Evolutionary conservation across 2,113 vertebrate genomes (phyloP).

Genomic region (Desmodus rotundus): DNA sequence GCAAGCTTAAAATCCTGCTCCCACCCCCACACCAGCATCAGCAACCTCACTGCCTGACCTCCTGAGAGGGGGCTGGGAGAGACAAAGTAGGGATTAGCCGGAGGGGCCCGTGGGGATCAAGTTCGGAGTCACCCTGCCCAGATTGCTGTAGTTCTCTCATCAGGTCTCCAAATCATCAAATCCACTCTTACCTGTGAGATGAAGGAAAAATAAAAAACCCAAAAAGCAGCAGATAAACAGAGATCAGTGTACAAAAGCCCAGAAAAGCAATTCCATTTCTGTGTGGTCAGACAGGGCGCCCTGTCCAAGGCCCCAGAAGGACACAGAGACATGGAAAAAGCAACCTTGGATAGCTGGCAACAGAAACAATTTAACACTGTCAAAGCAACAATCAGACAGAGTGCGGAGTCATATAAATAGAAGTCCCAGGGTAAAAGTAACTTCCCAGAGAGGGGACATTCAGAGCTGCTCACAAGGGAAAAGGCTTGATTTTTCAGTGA

Average conservation of each 20-base stretch:
- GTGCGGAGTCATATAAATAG: background rate
- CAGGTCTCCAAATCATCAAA: background rate
- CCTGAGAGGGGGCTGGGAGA: background rate
- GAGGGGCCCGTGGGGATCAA: constrained; percentile 41
- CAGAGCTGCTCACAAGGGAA: background rate
- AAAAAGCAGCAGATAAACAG: background rate
- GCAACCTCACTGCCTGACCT: constrained; percentile 42
- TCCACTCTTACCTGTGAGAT: background rate
- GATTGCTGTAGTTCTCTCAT: background rate
- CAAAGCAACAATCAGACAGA: background rate
- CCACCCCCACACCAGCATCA: constrained; percentile 69
- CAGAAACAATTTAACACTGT: background rate
- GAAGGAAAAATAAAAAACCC: background rate
- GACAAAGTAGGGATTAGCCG: constrained; percentile 46
- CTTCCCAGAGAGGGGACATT: background rate
- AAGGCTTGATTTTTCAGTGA: background rate
- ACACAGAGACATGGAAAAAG: background rate
- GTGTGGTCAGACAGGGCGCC: background rate
- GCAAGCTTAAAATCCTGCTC: constrained; percentile 49
- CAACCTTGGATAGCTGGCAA: background rate
- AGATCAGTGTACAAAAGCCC: background rate
- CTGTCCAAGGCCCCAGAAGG: background rate
- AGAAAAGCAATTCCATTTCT: constrained; percentile 29
- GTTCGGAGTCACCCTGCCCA: constrained; percentile 67
- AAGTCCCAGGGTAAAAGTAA: background rate